Conservation (phyloP, 2,113 vertebrate genomes). For the Mobula birostris region DNA sequence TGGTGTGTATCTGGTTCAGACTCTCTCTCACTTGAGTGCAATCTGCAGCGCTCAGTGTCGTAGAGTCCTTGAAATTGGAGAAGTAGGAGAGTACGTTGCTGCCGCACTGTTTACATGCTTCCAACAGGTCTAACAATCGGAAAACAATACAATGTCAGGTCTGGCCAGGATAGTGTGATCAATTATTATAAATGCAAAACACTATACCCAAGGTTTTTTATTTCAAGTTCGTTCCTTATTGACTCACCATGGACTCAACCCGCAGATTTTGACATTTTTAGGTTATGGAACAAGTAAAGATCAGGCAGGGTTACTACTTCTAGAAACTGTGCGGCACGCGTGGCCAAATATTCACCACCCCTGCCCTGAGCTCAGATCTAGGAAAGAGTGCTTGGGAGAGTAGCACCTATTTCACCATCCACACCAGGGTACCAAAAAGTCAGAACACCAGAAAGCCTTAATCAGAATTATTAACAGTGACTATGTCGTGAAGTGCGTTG, state of each 20-base stretch:
- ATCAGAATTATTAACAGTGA: too few relatives aligned
- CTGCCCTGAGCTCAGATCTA: not conserved
- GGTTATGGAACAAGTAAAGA: not conserved
- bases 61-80: conserved; percentile 62
- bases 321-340: not conserved
- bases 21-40: conserved; percentile 52
- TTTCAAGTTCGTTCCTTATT: not conserved
- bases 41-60: conserved; percentile 47
- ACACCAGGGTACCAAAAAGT: not conserved
- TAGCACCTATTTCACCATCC: not conserved
- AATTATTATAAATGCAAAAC: not conserved
- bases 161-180: not conserved
- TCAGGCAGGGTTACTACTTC: not conserved
- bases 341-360: not conserved
- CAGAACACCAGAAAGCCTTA: not conserved
- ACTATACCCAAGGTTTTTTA: not conserved
- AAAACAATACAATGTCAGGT: not conserved
- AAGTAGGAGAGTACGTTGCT: conserved; percentile 67
- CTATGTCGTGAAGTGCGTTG: too few relatives aligned
- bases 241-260: not conserved
- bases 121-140: conserved; percentile 63
- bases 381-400: too few relatives aligned
- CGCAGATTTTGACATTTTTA: not conserved
- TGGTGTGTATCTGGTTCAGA: conserved; percentile 60
- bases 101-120: conserved; percentile 72